phyloP scores from a whole-genome alignment of 2,888 invertebrate genomes.

The Metallyticus violacea region DNA sequence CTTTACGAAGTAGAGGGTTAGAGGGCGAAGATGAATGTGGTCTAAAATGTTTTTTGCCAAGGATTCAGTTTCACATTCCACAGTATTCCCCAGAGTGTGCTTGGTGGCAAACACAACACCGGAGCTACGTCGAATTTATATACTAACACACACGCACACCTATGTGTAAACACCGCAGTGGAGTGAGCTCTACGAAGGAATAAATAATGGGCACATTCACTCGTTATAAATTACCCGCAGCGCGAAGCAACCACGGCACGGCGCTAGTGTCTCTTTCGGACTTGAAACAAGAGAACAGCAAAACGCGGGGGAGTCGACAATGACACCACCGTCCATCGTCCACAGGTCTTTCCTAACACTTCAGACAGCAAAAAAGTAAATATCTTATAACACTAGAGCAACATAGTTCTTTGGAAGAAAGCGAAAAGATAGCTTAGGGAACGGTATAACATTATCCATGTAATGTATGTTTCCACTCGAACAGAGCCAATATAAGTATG shows the following conservation, averaged over 20 bases:
- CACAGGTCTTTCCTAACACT: too few species aligned
- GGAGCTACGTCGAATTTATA: too few species aligned
- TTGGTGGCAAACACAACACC: neutral
- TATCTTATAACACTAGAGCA: neutral
- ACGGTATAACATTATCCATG: too few species aligned
- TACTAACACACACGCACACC: neutral
- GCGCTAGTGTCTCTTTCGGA: neutral
- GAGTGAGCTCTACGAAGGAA: neutral
- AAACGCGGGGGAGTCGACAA: too few species aligned
- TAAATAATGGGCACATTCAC: conserved; percentile 13
- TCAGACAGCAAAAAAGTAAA: neutral
- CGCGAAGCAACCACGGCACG: too few species aligned
- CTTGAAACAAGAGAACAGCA: neutral
- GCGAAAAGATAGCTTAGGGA: too few species aligned
- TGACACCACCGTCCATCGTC: neutral
- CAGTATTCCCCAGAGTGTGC: neutral
- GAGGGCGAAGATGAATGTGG: neutral
- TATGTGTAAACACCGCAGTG: neutral
- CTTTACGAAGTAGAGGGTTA: too few species aligned
- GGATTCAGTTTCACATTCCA: conserved; percentile 1
- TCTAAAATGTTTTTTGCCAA: neutral
- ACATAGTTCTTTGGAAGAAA: too few species aligned
- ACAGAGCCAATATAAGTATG: too few species aligned
- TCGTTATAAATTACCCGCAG: conserved; percentile 8
- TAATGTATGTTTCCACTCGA: too few species aligned